Percentiles rank a stretch among this genome's conserved stretches.
Evolutionary conservation across 1,140 invertebrate species (phyloP).

Genomic region (Scaptomyza pallida): DNA sequence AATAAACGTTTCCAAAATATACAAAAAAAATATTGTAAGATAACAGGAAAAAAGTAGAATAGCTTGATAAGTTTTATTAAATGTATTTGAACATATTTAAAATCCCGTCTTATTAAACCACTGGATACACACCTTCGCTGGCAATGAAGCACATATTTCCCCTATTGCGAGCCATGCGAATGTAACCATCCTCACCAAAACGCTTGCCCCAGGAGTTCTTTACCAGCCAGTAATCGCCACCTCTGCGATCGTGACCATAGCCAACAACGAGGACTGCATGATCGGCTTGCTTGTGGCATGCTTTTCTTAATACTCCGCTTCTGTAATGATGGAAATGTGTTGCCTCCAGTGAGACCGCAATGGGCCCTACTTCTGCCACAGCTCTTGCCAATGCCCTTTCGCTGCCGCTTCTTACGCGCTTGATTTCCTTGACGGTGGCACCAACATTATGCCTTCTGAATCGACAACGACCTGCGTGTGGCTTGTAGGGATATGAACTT

Average conservation of each 20-base stretch:
- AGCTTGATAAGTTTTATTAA: too few species aligned
- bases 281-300: slow-evolving; percentile 86
- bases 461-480: slow-evolving; percentile 71
- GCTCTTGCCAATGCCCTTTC: slow-evolving; percentile 88
- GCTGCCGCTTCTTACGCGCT: slow-evolving; percentile 86
- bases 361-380: slow-evolving; percentile 90
- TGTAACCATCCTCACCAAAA: slow-evolving; percentile 87
- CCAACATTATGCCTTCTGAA: neutral
- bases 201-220: slow-evolving; percentile 86
- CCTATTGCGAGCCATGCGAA: slow-evolving; percentile 86
- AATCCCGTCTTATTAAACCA: too few species aligned
- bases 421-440: slow-evolving; percentile 28
- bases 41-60: too few species aligned
- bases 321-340: slow-evolving; percentile 89
- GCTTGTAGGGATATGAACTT: slow-evolving; percentile 89
- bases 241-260: slow-evolving; percentile 88
- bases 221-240: slow-evolving; percentile 87
- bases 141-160: slow-evolving; percentile 86
- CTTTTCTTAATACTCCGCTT: slow-evolving; percentile 84
- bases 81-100: too few species aligned
- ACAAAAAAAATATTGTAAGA: too few species aligned
- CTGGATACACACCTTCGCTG: slow-evolving; percentile 29
- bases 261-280: slow-evolving; percentile 88
- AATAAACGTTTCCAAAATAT: slow-evolving; percentile 18
- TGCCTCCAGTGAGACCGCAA: slow-evolving; percentile 89